A percentile compares a stretch with the other conserved stretches of the same genome.
phyloP scores from a whole-genome alignment of 2,888 invertebrate species.

The Drosophila colorata region DNA sequence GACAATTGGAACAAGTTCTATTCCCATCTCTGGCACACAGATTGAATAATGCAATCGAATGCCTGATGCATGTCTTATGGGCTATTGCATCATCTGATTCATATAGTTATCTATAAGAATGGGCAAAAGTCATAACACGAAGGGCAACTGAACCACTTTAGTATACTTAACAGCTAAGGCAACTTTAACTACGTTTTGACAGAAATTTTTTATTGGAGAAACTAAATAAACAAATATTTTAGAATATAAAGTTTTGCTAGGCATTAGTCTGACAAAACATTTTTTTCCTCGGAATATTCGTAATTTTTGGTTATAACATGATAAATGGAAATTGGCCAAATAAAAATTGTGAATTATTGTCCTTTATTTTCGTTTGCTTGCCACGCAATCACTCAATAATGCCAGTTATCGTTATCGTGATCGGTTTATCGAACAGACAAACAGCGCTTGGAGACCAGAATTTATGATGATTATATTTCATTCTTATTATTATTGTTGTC shows the following conservation, averaged over 20 bases:
- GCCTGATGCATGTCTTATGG: slow-evolving; percentile 31
- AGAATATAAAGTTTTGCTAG: no score
- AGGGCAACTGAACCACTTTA: slow-evolving; percentile 1
- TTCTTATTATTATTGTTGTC: not conserved
- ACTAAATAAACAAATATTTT: no score
- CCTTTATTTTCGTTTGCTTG: not conserved
- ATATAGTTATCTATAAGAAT: slow-evolving; percentile 29
- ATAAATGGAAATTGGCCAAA: not conserved
- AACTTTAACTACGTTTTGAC: not conserved
- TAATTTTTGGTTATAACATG: not conserved
- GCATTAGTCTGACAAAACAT: no score
- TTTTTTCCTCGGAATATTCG: not conserved
- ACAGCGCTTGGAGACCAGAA: slow-evolving; percentile 22
- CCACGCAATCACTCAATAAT: not conserved
- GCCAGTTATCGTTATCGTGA: slow-evolving; percentile 31
- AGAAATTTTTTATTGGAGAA: no score
- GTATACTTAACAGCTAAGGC: not conserved
- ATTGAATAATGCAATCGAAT: not conserved
- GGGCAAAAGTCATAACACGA: slow-evolving; percentile 14
- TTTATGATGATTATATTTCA: slow-evolving; percentile 31
- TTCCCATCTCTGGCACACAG: not conserved
- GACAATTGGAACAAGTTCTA: slow-evolving; percentile 15
- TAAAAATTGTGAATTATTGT: not conserved
- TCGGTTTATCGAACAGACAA: slow-evolving; percentile 45
- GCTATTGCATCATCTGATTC: slow-evolving; percentile 41